Evolutionary conservation across 1,140 invertebrate genomes (phyloP).

Genomic region (Contarinia nasturtii): DNA sequence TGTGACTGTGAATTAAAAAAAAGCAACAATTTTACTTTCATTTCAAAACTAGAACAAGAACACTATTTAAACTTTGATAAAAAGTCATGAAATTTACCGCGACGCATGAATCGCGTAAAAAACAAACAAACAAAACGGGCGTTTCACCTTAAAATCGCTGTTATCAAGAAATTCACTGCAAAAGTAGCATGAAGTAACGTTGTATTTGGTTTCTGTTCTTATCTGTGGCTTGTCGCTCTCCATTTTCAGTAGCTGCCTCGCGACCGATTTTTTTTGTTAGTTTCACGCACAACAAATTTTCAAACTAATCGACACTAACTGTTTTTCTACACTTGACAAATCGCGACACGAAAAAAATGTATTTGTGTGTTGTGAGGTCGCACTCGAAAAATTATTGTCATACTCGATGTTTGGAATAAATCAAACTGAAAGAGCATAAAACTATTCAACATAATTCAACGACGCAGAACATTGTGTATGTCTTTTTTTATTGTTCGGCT

Average conservation of each 20-base stretch:
- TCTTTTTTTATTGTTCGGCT: too few species aligned
- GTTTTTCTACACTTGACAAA: background rate
- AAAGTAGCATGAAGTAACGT: constrained; percentile 34
- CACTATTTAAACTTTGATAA: constrained; percentile 1
- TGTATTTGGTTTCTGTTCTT: constrained; percentile 8
- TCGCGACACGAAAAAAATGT: background rate
- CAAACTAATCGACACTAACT: background rate
- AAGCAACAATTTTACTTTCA: background rate
- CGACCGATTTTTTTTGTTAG: too few species aligned
- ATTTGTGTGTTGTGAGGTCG: too few species aligned
- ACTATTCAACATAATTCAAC: too few species aligned
- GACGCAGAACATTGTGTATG: too few species aligned
- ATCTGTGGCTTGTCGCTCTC: background rate
- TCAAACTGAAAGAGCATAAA: too few species aligned
- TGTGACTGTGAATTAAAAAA: constrained; percentile 30
- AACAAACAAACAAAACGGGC: background rate
- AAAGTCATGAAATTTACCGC: background rate
- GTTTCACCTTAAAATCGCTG: constrained; percentile 28
- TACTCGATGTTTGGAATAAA: too few species aligned
- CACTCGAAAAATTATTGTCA: too few species aligned
- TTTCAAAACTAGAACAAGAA: constrained; percentile 1
- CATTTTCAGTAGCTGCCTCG: background rate
- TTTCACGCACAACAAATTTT: too few species aligned
- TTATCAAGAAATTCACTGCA: constrained; percentile 38
- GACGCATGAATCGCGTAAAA: background rate